A percentile compares a stretch with the other conserved stretches of the same genome.
Evolutionary conservation across 2,888 invertebrate genomes (phyloP).

Genomic region (Pinctada fucata): DNA sequence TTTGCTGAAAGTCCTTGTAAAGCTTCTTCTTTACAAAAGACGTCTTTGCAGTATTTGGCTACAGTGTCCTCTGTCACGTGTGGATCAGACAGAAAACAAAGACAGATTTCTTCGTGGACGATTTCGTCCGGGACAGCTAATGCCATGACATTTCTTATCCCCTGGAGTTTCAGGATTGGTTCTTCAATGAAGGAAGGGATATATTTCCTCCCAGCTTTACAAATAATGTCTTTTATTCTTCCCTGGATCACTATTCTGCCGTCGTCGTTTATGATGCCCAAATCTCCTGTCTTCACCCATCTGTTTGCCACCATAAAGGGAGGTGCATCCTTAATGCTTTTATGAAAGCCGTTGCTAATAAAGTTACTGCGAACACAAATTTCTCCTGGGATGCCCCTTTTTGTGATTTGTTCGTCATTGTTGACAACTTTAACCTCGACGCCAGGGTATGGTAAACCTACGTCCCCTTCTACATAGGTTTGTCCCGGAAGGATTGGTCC

Average conservation of each 20-base stretch:
- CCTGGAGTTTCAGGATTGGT: constrained; percentile 5
- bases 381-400: not conserved
- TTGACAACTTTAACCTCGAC: constrained; percentile 18
- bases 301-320: not conserved
- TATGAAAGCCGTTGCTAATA: constrained; percentile 9
- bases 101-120: constrained; percentile 27
- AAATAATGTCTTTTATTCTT: constrained; percentile 22
- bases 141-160: constrained; percentile 2
- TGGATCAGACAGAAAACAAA: constrained; percentile 12
- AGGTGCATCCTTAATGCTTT: not conserved
- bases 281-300: constrained; percentile 23
- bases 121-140: constrained; percentile 24
- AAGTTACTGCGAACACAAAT: constrained; percentile 16
- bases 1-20: constrained; percentile 10
- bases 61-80: constrained; percentile 11
- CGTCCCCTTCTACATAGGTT: not conserved
- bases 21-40: constrained; percentile 2
- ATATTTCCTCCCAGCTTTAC: constrained; percentile 19
- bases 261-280: constrained; percentile 8
- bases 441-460: constrained; percentile 17
- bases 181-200: constrained; percentile 23
- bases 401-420: not conserved
- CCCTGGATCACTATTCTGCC: constrained; percentile 18
- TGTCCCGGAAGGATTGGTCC: not conserved
- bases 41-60: constrained; percentile 5